Evolutionary conservation across 2,888 invertebrate genomes (phyloP).

Genomic region (Trileptium ribeirensis): DNA sequence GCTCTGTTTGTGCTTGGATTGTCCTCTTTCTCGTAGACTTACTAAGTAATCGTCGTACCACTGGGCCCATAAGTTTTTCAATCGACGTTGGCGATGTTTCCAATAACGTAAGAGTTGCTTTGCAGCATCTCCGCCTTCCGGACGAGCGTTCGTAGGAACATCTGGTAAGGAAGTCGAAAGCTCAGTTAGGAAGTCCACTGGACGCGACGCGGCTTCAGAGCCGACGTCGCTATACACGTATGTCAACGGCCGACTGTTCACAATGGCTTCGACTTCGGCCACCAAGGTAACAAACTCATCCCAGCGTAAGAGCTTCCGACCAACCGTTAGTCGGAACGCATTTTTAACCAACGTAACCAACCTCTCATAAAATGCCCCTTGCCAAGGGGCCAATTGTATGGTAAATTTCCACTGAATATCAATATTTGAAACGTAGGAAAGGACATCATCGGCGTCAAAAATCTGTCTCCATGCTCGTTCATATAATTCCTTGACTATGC

Average conservation of each 20-base stretch:
- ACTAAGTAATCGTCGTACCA: no score
- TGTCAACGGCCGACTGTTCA: not conserved
- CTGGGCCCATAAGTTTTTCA: no score
- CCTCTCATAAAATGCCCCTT: conserved; percentile 54
- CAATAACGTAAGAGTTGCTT: no score
- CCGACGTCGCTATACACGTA: not conserved
- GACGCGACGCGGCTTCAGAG: no score
- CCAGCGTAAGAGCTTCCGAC: not conserved
- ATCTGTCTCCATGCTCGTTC: conserved; percentile 21
- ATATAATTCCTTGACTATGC: conserved; percentile 47
- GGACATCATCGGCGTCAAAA: not conserved
- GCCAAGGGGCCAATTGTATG: conserved; percentile 52
- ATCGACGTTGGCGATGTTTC: no score
- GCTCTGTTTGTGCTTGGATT: no score
- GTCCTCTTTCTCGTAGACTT: no score
- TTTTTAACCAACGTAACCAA: conserved; percentile 50
- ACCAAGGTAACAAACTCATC: not conserved
- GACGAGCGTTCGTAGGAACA: no score
- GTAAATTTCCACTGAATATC: conserved; percentile 48
- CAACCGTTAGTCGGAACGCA: not conserved
- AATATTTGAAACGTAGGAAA: conserved; percentile 12
- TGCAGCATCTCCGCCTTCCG: no score
- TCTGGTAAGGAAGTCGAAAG: no score
- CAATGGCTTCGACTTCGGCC: not conserved
- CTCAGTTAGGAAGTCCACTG: no score